A percentile compares a stretch with the other conserved stretches of the same genome.
These are phyloP conservation scores for Echiichthys vipera DNA, from an alignment of 2,797 vertebrate species.

Conservation along the genomic window DNA sequence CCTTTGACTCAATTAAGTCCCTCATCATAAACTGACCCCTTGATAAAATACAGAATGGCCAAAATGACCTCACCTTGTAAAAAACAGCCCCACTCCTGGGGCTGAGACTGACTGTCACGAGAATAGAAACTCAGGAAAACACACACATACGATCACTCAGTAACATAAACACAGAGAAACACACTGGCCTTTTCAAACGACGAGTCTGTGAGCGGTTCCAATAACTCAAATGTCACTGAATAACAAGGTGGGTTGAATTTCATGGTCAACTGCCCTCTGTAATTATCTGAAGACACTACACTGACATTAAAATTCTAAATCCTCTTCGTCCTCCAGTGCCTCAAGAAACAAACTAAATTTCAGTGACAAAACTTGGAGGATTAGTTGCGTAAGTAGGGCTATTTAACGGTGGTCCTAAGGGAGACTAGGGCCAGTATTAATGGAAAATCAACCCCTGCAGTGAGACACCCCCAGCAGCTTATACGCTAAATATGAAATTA, in stretches of 20 bases:
- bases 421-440: background rate
- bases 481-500: background rate
- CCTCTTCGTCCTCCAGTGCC: conserved; percentile 7
- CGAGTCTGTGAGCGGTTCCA: conserved; percentile 68
- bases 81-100: conserved; percentile 37
- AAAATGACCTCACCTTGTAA: conserved; percentile 57
- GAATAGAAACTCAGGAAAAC: conserved; percentile 25
- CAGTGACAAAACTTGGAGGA: conserved; percentile 16
- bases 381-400: conserved; percentile 13
- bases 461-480: background rate
- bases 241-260: conserved; percentile 78
- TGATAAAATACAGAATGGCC: conserved; percentile 36
- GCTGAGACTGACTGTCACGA: conserved; percentile 29
- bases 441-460: background rate
- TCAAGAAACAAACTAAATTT: conserved; percentile 40
- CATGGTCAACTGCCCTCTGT: conserved; percentile 70
- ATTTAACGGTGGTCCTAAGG: background rate
- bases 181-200: conserved; percentile 67
- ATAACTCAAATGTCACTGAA: conserved; percentile 80
- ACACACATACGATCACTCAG: conserved; percentile 5
- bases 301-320: conserved; percentile 61
- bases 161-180: conserved; percentile 28
- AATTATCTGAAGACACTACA: conserved; percentile 66
- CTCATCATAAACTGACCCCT: conserved; percentile 48
- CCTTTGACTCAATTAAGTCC: conserved; percentile 50